Evolutionary conservation across 1,140 invertebrate species (phyloP), one percentile per base, ranked within the genome.

Genomic region (Episyrphus balteatus): DNA sequence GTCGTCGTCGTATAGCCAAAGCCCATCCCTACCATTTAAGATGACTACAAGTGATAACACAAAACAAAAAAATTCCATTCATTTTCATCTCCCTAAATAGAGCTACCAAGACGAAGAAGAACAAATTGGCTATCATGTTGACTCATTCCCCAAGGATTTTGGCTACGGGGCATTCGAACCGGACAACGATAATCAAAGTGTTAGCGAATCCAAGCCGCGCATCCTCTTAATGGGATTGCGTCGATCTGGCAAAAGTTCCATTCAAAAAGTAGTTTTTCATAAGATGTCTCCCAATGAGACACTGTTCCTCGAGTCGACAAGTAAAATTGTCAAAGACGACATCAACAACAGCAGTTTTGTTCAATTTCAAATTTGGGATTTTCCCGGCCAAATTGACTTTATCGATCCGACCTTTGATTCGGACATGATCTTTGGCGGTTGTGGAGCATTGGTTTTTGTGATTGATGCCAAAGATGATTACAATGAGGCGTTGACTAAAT

Each of bases 221-320:
- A 96, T 98, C 58, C 70, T 98, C 21, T 72, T 98, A 30, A 98
- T 98, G 93, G 95, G 94, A 12, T 75, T 97, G 21, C 76, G 92
- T 65, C 85, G 95, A 66, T 98, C 94, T 70, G 97, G 97, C 48
- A 99, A 99, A 73, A 98, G 95, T n/a, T 99, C 96, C 2, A 99
- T 99, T 63, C 92, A 98, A 69, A 99, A 99, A 77, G 97, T 99
- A 9, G 96, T 99, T 12, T 99, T 99, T 73, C 95, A 99, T 63
- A 99, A 99, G 76, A 98, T 99, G 90, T 96, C 94, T 11, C 97
- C 97, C 9, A 99, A 98, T 74, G 96, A 99, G 74, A 99, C 97
- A 5, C 73, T 99, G n/a, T 99, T 99, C 59, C 73, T 99, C 34
- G 96, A 98, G 71, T 95, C 92, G 55, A 99, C 95, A 46, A 97